A percentile compares a stretch with the other conserved stretches of the same genome.
Conservation (phyloP, 2,888 invertebrate species). For the Apeira syringaria region DNA sequence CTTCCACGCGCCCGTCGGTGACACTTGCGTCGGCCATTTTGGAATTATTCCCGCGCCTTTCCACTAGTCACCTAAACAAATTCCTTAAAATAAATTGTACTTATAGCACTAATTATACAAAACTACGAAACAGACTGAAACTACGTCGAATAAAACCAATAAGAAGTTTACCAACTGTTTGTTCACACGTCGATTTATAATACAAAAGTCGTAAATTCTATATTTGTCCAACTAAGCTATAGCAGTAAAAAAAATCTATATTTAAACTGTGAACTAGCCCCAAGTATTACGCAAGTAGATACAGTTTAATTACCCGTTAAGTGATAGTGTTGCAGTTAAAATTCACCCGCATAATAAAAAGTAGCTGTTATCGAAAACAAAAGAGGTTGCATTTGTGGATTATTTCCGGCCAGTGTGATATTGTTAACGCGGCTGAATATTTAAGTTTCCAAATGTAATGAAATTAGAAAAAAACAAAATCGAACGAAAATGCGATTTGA, state of each 20-base stretch:
- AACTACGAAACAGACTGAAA: too few relatives aligned
- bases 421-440: conserved; percentile 7
- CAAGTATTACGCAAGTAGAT: too few relatives aligned
- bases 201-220: neutral
- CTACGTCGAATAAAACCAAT: too few relatives aligned
- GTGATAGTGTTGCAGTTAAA: conserved; percentile 7
- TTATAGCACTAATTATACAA: too few relatives aligned
- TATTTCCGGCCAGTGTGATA: conserved; percentile 7
- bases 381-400: conserved; percentile 8
- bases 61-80: conserved; percentile 22
- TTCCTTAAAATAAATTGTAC: neutral
- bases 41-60: conserved; percentile 53
- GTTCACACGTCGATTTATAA: conserved; percentile 16
- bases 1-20: conserved; percentile 50
- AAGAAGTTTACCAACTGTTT: conserved; percentile 5
- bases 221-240: too few relatives aligned
- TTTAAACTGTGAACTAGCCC: too few relatives aligned
- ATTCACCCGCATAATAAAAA: conserved; percentile 25
- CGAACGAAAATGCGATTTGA: conserved; percentile 37
- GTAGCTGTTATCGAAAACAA: conserved; percentile 35
- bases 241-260: too few relatives aligned
- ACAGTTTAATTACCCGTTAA: neutral
- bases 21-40: conserved; percentile 53
- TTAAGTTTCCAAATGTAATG: conserved; percentile 2
- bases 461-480: conserved; percentile 20